Evolutionary conservation across 2,888 invertebrate genomes (phyloP).

Genomic region (Blera fallax): DNA sequence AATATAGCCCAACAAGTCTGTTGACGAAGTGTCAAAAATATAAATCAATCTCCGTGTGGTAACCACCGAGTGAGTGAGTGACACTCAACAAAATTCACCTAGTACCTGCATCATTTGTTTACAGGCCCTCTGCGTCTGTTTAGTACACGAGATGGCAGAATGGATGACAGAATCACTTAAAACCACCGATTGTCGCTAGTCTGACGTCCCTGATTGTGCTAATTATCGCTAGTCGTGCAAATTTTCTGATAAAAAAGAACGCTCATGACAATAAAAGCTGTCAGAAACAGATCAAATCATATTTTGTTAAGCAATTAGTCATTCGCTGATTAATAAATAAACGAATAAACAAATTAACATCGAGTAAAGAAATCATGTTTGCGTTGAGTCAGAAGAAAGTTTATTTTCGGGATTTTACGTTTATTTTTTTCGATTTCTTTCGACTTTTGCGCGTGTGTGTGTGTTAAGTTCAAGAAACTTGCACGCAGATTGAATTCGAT

Average conservation of each 20-base stretch:
- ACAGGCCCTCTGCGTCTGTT: too few relatives aligned
- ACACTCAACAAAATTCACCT: not conserved
- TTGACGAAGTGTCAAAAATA: not conserved
- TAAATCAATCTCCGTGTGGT: conserved; percentile 5
- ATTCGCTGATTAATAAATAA: not conserved
- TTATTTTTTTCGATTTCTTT: not conserved
- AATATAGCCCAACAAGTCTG: not conserved
- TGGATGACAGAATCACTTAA: not conserved
- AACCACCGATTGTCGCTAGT: not conserved
- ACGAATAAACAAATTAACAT: not conserved
- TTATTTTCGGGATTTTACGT: not conserved
- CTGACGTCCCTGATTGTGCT: not conserved
- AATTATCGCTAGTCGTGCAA: not conserved
- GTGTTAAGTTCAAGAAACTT: not conserved
- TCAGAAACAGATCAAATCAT: conserved; percentile 35
- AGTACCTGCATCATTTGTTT: not conserved
- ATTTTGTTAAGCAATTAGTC: conserved; percentile 7
- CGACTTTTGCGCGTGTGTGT: not conserved
- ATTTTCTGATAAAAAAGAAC: not conserved
- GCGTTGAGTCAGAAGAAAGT: not conserved
- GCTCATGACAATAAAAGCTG: not conserved
- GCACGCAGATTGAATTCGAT: not conserved
- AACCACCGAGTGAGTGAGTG: not conserved
- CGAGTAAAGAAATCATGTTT: conserved; percentile 1
- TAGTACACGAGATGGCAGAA: not conserved